Conservation (phyloP, 2,888 invertebrate genomes). For the Alcis repandata region DNA sequence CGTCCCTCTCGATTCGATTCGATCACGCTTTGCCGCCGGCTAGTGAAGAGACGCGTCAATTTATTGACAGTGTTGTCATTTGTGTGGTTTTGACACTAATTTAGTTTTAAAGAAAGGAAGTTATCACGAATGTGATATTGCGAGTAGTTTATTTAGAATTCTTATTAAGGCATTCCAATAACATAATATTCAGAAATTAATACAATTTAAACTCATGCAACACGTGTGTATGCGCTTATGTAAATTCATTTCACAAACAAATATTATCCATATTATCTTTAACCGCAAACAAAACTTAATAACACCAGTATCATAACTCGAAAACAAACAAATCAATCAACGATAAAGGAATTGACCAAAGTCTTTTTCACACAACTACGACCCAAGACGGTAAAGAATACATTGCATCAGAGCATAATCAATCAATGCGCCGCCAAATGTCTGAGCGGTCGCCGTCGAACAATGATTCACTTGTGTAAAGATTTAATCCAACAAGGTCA, state of each 20-base stretch:
- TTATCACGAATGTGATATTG: neutral
- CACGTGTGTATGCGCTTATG: too few species aligned
- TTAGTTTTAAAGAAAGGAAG: neutral
- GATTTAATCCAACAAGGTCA: conserved; percentile 14
- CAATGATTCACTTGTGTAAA: conserved; percentile 2
- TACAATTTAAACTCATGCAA: too few species aligned
- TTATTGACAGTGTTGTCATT: conserved; percentile 5
- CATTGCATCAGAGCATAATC: conserved; percentile 6
- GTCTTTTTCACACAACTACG: neutral
- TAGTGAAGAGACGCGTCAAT: conserved; percentile 10
- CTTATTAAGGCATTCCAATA: too few species aligned
- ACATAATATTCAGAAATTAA: too few species aligned
- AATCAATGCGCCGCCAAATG: conserved; percentile 17
- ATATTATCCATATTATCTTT: too few species aligned
- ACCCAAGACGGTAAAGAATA: neutral
- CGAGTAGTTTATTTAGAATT: too few species aligned
- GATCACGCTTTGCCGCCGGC: conserved; percentile 24
- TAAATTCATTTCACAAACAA: too few species aligned
- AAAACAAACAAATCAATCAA: neutral
- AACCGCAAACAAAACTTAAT: too few species aligned
- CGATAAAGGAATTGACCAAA: neutral
- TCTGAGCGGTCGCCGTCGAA: conserved; percentile 3
- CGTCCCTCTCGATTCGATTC: conserved; percentile 33
- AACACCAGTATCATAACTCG: too few species aligned
- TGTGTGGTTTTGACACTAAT: neutral